Evolutionary conservation across 2,797 vertebrate genomes (phyloP), one percentile per base, ranked within the genome.

Genomic region (Hapalemur alaotrensis): DNA sequence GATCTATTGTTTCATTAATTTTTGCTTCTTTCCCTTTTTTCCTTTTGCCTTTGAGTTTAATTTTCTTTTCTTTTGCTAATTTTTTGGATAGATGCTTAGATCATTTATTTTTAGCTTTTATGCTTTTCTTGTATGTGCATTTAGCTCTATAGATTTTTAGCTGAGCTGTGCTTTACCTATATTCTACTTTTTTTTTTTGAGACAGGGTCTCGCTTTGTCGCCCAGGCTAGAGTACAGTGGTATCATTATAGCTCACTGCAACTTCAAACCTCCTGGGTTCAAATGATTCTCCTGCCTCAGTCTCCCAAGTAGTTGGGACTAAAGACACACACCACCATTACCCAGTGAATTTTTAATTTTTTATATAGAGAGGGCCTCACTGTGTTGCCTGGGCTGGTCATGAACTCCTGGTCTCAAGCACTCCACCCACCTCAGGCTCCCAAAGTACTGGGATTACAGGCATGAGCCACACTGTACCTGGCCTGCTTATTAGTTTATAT

Each of bases 1-100:
- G 41, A 91, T 75, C n/a, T 86, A 95, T n/a, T 83, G 23, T 48
- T 85, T 91, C 32, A 63, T 96, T 91, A 72, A 32, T 46, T 52
- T 93, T 91, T 82, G n/a, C 3, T 73, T 61, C 57, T 78, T 80
- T 79, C n/a, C 18, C 9, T 94, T 72, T 25, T 83, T 75, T 81
- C 28, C 25, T 80, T 73, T 80, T n/a, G 28, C 32, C 9, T 80
- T 86, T 82, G 61, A 76, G 25, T 67, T 63, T 50, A 92, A 35
- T 96, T 85, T 88, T 94, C 9, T 91, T 11, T 61, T 80, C 8
- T 82, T 61, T 96, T 75, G 30, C 43, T 78, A 82, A 81, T 13
- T 94, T 15, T 3, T 94, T 86, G 54, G 92, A 72, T 78, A n/a
- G 28, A 46, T 87, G 7, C 72, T 79, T 78, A 57, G 18, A 41